Conservation (phyloP, 1,140 invertebrate species). For the Lerema accius region DNA sequence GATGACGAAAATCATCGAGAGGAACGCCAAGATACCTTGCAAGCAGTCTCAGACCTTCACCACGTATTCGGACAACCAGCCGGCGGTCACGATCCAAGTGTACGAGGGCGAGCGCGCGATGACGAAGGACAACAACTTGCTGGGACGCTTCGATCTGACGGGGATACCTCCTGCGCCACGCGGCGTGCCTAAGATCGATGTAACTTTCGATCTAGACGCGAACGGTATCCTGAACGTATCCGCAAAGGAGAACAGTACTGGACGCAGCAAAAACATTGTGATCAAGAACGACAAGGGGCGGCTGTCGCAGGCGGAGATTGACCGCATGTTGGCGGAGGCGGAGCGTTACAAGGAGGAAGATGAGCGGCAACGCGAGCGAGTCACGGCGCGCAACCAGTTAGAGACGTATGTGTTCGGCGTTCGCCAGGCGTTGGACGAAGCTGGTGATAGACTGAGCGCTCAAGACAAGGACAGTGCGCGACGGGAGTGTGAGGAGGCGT, state of each 20-base stretch:
- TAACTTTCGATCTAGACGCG: slow-evolving; percentile 87
- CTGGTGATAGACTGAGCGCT: slow-evolving; percentile 84
- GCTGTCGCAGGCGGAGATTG: too few species aligned
- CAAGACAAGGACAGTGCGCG: slow-evolving; percentile 85
- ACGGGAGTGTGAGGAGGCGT: slow-evolving; percentile 80
- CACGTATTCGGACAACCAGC: slow-evolving; percentile 87
- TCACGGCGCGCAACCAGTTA: slow-evolving; percentile 89
- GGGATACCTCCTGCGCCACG: slow-evolving; percentile 93
- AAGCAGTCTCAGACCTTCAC: slow-evolving; percentile 87
- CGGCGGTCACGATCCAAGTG: slow-evolving; percentile 86
- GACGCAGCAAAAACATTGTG: slow-evolving; percentile 88
- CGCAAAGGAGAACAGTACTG: slow-evolving; percentile 85
- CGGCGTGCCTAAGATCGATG: too few species aligned
- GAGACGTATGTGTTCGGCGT: slow-evolving; percentile 92
- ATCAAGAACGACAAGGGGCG: too few species aligned
- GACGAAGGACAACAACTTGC: slow-evolving; percentile 89
- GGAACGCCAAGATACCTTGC: slow-evolving; percentile 87
- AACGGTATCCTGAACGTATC: slow-evolving; percentile 89
- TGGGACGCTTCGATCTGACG: slow-evolving; percentile 90
- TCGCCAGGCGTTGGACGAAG: slow-evolving; percentile 87
- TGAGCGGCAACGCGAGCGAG: slow-evolving; percentile 85
- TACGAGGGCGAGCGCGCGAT: too few species aligned
- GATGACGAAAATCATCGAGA: slow-evolving; percentile 86
- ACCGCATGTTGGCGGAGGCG: slow-evolving; percentile 87
- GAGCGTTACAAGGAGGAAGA: slow-evolving; percentile 88